phyloP scores from a whole-genome alignment of 2,888 invertebrate species.

The Phymatocera aterrima region DNA sequence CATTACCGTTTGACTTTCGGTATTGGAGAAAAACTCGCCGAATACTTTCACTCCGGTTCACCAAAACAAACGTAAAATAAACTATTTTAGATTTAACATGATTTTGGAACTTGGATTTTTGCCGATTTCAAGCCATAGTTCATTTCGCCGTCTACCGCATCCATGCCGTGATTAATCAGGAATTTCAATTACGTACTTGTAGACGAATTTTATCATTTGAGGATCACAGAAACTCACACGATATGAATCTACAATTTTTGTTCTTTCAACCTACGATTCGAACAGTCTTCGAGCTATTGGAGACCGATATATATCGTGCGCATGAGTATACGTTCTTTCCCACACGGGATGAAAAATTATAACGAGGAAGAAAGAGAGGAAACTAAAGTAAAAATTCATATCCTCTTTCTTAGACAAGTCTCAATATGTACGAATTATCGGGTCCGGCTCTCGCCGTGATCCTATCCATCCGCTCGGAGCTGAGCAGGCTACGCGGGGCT shows the following conservation, averaged over 20 bases:
- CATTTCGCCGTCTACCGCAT: no score
- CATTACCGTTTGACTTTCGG: not conserved
- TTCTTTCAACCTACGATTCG: no score
- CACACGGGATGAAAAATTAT: slow-evolving; percentile 22
- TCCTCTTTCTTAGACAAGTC: slow-evolving; percentile 14
- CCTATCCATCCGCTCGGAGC: slow-evolving; percentile 7
- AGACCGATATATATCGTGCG: slow-evolving; percentile 12
- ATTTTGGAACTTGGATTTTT: not conserved
- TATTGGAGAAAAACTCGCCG: slow-evolving; percentile 9
- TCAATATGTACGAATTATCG: slow-evolving; percentile 31
- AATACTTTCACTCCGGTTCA: slow-evolving; percentile 24
- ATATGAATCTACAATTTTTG: no score
- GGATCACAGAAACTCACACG: no score
- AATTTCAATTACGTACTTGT: no score
- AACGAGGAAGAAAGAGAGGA: no score
- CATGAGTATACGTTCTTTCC: slow-evolving; percentile 15
- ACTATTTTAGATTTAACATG: not conserved
- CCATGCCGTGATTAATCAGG: no score
- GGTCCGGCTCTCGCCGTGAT: not conserved
- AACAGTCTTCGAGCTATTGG: not conserved
- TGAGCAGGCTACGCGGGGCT: slow-evolving; percentile 23
- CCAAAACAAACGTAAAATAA: not conserved
- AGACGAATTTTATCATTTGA: no score
- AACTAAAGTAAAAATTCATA: no score
- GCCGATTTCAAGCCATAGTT: no score